phyloP scores from a whole-genome alignment of 53 echinoderm and acorn worm genomes.

The Echinometra lucunter region DNA sequence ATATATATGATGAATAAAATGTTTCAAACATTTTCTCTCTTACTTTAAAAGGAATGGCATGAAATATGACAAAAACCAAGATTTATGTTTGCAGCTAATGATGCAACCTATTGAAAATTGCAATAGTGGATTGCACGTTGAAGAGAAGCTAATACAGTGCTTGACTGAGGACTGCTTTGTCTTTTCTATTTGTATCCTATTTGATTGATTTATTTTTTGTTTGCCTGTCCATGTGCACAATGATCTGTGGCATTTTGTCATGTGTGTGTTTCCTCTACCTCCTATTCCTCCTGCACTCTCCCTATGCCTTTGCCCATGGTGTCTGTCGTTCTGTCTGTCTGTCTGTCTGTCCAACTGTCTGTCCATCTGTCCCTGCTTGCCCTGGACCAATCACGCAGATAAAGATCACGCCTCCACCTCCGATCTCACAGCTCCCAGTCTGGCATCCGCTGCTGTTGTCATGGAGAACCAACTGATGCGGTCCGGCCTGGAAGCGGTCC shows the following conservation, averaged over 20 bases:
- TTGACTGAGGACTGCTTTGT: slow-evolving; percentile 45
- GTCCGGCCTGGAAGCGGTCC: slow-evolving; percentile 65
- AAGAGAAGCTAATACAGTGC: slow-evolving; percentile 9
- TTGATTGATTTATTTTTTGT: slow-evolving; percentile 48
- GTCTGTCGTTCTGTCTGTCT: slow-evolving; percentile 21
- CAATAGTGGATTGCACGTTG: neutral
- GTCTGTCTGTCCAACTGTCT: slow-evolving; percentile 49
- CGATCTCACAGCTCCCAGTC: slow-evolving; percentile 81
- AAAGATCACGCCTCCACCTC: slow-evolving; percentile 93
- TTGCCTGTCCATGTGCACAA: slow-evolving; percentile 57
- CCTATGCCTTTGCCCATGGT: slow-evolving; percentile 23
- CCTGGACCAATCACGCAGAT: slow-evolving; percentile 70
- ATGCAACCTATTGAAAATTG: neutral
- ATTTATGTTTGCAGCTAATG: neutral
- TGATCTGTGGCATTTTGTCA: slow-evolving; percentile 69
- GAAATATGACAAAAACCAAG: neutral
- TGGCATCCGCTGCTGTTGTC: slow-evolving; percentile 56
- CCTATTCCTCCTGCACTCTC: neutral
- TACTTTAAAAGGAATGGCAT: neutral
- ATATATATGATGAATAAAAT: neutral
- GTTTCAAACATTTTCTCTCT: too few species aligned
- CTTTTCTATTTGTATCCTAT: slow-evolving; percentile 41
- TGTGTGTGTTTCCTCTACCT: slow-evolving; percentile 35
- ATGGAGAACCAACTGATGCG: slow-evolving; percentile 70
- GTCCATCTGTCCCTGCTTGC: slow-evolving; percentile 37